phyloP scores from a whole-genome alignment of 2,797 vertebrate genomes.

The Sylvilagus floridanus region DNA sequence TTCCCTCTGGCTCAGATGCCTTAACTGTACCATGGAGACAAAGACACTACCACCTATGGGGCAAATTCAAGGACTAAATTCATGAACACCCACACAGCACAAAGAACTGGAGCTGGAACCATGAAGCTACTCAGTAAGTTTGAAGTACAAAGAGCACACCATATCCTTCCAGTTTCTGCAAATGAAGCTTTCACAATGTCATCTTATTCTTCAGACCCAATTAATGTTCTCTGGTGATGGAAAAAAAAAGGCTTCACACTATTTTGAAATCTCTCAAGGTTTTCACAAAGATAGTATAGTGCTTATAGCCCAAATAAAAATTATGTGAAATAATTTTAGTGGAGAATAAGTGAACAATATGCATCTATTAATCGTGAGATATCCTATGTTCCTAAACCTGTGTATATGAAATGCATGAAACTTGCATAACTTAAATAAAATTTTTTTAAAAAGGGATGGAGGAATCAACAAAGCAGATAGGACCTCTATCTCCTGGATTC shows the following conservation, averaged over 20 bases:
- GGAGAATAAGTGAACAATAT: not conserved
- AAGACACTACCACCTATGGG: not conserved
- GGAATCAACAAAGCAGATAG: too few species aligned
- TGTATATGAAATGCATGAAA: too few species aligned
- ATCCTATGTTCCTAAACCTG: too few species aligned
- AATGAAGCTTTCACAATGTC: not conserved
- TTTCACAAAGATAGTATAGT: not conserved
- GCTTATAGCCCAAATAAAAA: not conserved
- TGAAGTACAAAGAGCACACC: not conserved
- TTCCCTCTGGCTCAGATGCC: not conserved
- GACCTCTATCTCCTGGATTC: too few species aligned
- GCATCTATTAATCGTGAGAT: too few species aligned
- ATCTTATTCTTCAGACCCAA: not conserved
- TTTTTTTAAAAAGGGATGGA: too few species aligned
- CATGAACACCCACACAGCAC: not conserved
- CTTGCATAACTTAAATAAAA: too few species aligned
- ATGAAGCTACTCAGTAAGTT: too few species aligned
- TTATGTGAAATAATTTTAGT: not conserved
- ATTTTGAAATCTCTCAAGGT: not conserved
- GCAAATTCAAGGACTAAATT: not conserved
- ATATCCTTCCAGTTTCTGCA: not conserved
- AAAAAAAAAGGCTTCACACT: not conserved
- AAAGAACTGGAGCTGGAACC: not conserved
- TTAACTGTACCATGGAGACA: not conserved
- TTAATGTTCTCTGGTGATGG: not conserved